Evolutionary conservation across 2,888 invertebrate genomes (phyloP).

Genomic region (Clitarchus hookeri): DNA sequence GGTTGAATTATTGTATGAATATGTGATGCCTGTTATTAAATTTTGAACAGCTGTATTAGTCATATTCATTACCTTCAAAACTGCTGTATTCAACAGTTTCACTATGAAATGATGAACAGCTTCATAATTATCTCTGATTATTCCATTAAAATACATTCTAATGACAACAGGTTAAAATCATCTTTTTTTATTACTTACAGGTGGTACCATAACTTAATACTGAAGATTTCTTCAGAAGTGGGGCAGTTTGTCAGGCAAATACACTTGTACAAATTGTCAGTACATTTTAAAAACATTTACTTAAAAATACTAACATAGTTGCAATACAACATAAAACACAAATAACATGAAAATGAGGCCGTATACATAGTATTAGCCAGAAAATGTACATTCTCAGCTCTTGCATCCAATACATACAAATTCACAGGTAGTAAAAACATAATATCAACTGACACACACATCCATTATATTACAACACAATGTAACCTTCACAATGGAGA

Average conservation of each 20-base stretch:
- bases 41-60: too few species aligned
- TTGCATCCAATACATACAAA: slow-evolving; percentile 15
- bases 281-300: slow-evolving; percentile 26
- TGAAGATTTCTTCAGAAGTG: slow-evolving; percentile 16
- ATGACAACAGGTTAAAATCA: too few species aligned
- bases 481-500: neutral
- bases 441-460: neutral
- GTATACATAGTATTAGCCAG: slow-evolving; percentile 28
- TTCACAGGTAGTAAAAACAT: slow-evolving; percentile 8
- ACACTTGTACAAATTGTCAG: slow-evolving; percentile 16
- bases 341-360: slow-evolving; percentile 35
- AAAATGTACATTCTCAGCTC: slow-evolving; percentile 21
- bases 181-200: neutral
- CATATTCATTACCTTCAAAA: too few species aligned
- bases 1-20: neutral
- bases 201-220: slow-evolving; percentile 10
- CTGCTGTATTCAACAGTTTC: too few species aligned
- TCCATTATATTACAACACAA: neutral
- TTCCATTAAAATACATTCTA: too few species aligned
- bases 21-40: too few species aligned
- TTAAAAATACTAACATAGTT: slow-evolving; percentile 35
- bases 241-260: slow-evolving; percentile 12
- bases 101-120: too few species aligned
- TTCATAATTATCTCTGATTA: too few species aligned
- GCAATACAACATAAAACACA: slow-evolving; percentile 37